Conservation (phyloP, 2,888 invertebrate genomes). For the Eupithecia insigniata region DNA sequence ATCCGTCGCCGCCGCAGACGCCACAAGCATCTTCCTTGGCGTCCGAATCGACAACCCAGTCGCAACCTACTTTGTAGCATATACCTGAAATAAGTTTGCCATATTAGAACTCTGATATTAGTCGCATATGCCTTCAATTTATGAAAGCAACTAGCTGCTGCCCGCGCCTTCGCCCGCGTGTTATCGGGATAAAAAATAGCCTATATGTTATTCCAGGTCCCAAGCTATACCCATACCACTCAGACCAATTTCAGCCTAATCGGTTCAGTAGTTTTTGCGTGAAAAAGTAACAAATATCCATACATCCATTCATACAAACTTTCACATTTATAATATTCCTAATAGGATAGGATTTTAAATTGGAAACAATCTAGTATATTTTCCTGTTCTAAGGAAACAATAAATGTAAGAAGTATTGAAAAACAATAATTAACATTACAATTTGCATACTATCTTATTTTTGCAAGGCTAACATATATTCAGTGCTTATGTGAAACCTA, state of each 20-base stretch:
- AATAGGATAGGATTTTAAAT: too few relatives aligned
- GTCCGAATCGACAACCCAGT: slow-evolving; percentile 93
- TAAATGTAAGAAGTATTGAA: background rate
- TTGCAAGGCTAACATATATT: background rate
- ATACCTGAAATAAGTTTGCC: slow-evolving; percentile 64
- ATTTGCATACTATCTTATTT: background rate
- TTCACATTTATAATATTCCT: too few relatives aligned
- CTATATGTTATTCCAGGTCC: too few relatives aligned
- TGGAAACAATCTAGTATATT: background rate
- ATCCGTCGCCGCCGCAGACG: slow-evolving; percentile 92
- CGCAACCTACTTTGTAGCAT: slow-evolving; percentile 94
- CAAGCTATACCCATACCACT: too few relatives aligned
- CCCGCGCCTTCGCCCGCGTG: too few relatives aligned
- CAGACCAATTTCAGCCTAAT: too few relatives aligned
- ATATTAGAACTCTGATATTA: background rate
- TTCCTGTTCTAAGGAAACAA: background rate
- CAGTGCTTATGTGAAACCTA: background rate
- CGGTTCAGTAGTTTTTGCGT: too few relatives aligned
- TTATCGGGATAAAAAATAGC: too few relatives aligned
- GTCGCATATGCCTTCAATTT: background rate
- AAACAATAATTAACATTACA: background rate
- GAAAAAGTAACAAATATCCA: too few relatives aligned
- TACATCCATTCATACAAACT: too few relatives aligned
- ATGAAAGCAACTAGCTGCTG: too few relatives aligned
- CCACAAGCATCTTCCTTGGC: slow-evolving; percentile 93